phyloP scores from a whole-genome alignment of 2,113 vertebrate species.

The Microcebus murinus region DNA sequence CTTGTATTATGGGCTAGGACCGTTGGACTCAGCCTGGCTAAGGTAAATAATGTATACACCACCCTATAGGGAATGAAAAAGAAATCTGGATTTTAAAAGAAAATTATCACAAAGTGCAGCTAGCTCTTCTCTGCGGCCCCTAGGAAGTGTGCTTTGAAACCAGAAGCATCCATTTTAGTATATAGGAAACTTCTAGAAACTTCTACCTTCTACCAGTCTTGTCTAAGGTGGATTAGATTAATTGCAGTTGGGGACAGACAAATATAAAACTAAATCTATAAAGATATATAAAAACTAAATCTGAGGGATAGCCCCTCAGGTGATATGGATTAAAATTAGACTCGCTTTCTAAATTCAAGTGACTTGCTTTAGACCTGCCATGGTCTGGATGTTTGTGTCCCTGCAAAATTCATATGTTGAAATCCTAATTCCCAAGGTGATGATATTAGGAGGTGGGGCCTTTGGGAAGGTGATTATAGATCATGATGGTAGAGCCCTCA shows the following conservation, averaged over 20 bases:
- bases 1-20: not conserved
- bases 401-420: not conserved
- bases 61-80: not conserved
- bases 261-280: too few species aligned
- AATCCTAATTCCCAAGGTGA: not conserved
- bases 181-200: not conserved
- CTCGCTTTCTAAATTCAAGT: not conserved
- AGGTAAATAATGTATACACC: not conserved
- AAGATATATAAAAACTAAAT: not conserved
- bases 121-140: not conserved
- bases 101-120: not conserved
- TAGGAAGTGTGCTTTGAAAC: not conserved
- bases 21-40: not conserved
- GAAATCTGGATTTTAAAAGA: not conserved
- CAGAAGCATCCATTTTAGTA: too few species aligned
- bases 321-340: not conserved
- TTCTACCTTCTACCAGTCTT: not conserved
- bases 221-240: not conserved
- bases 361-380: not conserved
- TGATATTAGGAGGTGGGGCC: not conserved
- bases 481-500: not conserved
- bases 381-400: not conserved
- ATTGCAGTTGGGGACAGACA: rapidly evolving
- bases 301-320: not conserved
- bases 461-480: not conserved